Base-by-base conservation (phyloP, 2,888 invertebrate genomes). In the Brenthis hecate region DNA sequence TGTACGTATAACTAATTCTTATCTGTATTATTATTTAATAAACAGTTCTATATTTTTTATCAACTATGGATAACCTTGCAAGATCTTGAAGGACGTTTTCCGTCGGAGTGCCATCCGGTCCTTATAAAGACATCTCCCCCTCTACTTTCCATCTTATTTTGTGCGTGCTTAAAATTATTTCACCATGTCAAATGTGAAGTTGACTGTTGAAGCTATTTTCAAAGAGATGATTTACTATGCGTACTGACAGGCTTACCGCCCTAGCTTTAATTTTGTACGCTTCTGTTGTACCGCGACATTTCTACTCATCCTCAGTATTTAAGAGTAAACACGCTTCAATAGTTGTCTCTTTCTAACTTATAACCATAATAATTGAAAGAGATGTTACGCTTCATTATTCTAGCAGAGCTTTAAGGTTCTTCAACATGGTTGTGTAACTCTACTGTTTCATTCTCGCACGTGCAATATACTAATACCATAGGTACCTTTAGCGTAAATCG, bases 31-130 rank as follows among this genome's bases (percentile, higher is more conserved):
- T 36, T 13, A 36, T 36, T 43, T 43, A 8, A 43, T 8, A 43
- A 43, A 2, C 36, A 8, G 8, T 36, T 6, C 6, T 6, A 13
- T 61, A 16, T 36, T 16, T 19, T 54, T 36, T 53, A 65, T 56
- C 72, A 78, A 73, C 76, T 68, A 72, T 66, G 74, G 77, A 74
- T 83, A 85, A 85, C 84, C 85, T 87, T 66, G 58, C 55, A 55
- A 80, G 74, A 69, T 56, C 77, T 76, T 86, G 85, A 88, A 89
- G 88, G 88, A 83, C 87, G 77, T 71, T 65, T 73, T 72, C 73
- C 74, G 77, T 77, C 81, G 75, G 73, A 74, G 77, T 77, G 73
- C 74, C 81, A 80, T 83, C 82, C 81, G 79, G 74, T 79, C 78
- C 79, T 82, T 73, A 80, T 80, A 79, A 77, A 80, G 76, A 73